These are phyloP conservation scores for Chrysaora quinquecirrha DNA, from an alignment of 30 jellyfish, hydroid and myxozoan species.

Conservation along the genomic window DNA sequence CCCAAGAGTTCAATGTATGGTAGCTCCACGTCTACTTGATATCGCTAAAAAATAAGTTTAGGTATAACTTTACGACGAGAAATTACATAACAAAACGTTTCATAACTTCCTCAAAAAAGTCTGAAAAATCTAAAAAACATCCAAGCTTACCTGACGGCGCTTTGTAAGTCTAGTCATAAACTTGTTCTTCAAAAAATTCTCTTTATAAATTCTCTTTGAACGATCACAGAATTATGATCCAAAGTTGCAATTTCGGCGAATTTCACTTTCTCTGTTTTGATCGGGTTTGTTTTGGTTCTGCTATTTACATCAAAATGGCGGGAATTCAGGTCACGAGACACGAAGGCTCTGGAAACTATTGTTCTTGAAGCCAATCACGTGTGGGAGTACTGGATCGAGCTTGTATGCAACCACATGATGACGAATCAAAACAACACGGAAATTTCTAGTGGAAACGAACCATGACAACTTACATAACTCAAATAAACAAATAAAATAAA, in stretches of 20 bases:
- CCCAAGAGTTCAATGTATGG: constrained; percentile 85
- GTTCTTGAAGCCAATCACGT: constrained; percentile 38
- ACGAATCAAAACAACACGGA: background rate
- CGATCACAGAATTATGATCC: background rate
- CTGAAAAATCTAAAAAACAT: background rate
- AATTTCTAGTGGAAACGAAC: constrained; percentile 10
- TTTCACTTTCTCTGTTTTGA: constrained; percentile 1
- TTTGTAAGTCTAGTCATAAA: constrained; percentile 59
- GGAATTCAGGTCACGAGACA: constrained; percentile 89
- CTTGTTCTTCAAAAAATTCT: background rate
- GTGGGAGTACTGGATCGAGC: background rate
- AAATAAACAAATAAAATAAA: too few species aligned
- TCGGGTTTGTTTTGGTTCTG: constrained; percentile 80
- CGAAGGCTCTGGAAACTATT: constrained; percentile 20
- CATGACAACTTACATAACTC: constrained; percentile 2
- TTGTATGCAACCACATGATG: background rate
- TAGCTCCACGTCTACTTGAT: constrained; percentile 72
- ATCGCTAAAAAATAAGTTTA: constrained; percentile 33
- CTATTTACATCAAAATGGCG: constrained; percentile 87
- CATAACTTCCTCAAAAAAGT: background rate
- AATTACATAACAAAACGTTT: background rate
- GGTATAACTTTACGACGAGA: background rate
- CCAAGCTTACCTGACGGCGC: constrained; percentile 39
- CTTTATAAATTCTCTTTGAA: background rate
- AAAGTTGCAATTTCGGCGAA: too few species aligned